Evolutionary conservation across 2,888 invertebrate genomes (phyloP), one percentile per base, ranked within the genome.

Genomic region (Eristalinus aeneus): DNA sequence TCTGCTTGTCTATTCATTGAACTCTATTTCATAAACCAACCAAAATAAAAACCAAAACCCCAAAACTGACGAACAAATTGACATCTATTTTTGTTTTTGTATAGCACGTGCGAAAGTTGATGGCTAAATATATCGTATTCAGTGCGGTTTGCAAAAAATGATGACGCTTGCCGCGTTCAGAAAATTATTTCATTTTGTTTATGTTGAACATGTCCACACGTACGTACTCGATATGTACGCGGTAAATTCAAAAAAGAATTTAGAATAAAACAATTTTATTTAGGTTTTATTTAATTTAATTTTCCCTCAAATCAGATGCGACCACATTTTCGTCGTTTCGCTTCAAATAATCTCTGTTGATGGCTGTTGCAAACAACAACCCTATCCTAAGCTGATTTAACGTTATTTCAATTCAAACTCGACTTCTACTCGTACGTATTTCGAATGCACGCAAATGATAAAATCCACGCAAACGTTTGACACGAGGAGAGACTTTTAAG

Each of bases 1-100:
- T 16, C 20, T 64, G 73, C 54, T 64, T 60, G 73, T 64, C 64
- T 60, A 74, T 60, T 9, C 22, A 63, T 32, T 63, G 72, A 72
- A 39, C 36, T n/a, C 32, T 60, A 39, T 46, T 67, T 36, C 23
- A 10, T 56, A 46, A 65, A 46, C 31, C 27, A 67, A 75, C 23
- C 56, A 75, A 27, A 46, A 5, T 6, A 46, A 6, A 16, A 46
- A 16, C 5, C 2, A 27, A 27, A 27, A 27, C 27, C 2, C 27
- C 2, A 2, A 27, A 2, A 27, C 27, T n/a, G n/a, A n/a, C n/a
- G 39, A 39, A 39, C 46, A 46, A 46, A 46, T 46, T 46, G 46
- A 46, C 22, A 22, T 23, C 23, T 68, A 11, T 53, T 67, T 75
- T 68, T 34, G 20, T 53, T 53, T 68, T 36, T 34, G 31, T 34